Base-by-base conservation (phyloP, 2,888 invertebrate genomes). In the Agrochola litura region DNA sequence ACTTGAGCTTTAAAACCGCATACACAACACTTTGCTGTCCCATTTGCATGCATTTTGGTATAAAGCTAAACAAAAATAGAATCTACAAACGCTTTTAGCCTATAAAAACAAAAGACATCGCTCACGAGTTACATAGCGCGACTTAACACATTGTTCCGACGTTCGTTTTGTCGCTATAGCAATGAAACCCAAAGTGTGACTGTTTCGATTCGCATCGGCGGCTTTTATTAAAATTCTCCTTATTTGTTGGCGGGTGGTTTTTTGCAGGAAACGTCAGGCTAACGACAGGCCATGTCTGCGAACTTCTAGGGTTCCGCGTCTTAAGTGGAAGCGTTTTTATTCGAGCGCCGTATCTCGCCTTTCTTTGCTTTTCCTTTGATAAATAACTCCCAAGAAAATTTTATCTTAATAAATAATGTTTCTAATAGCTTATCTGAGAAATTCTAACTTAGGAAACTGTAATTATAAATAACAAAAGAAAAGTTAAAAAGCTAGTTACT, bases 151-250 rank as follows among this genome's bases (percentile, higher is more conserved):
- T 92, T 93, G 93, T 94, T 90, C 88, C 78, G 88, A 89, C 88
- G 89, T 90, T 92, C 92, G 89, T 92, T 92, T 92, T 92, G 92
- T 91, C 91, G 86, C 89, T 85, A 85, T 88, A 90, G 92, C 92
- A 92, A 93, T 92, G 92, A 93, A 86, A 85, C 76, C 75, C 81
- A 65, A 78, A 86, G 91, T 94, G 92, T 93, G 91, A 91, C 93
- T 95, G 92, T 92, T 92, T 83, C 82, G 93, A 92, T 92, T 92
- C 93, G 90, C 92, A 91, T 92, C 92, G 90, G 86, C 88, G 90
- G 88, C 89, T 94, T 95, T 94, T 94, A 94, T 93, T 93, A 94
- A 94, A 94, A 94, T 94, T 93, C 93, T 91, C 91, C 92, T 92
- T 93, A 88, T 88, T 88, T 84, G 78, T 69, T 82, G 68, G 78